Evolutionary conservation across 35 echinoderm and acorn worm species (phyloP).

Genomic region (Acanthaster planci): DNA sequence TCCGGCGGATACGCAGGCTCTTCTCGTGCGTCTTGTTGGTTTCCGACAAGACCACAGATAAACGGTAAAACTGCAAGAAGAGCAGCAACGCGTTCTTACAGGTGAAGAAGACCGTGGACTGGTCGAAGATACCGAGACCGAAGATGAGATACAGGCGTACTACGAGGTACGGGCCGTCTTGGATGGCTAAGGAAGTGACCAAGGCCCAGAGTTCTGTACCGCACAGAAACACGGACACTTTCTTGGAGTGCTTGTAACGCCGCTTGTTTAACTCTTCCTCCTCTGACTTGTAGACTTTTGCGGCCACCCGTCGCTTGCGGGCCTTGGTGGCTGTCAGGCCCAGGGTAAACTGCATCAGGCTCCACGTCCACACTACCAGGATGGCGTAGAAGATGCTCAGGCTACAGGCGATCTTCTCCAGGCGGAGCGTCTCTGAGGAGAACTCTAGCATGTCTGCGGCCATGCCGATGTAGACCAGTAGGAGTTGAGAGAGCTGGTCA

Average conservation of each 20-base stretch:
- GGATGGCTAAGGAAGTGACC: constrained; percentile 59
- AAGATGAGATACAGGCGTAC: constrained; percentile 64
- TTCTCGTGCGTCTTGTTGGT: constrained; percentile 34
- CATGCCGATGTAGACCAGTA: constrained; percentile 78
- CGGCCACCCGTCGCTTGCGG: constrained; percentile 59
- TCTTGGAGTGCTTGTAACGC: constrained; percentile 29
- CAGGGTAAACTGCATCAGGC: constrained; percentile 67
- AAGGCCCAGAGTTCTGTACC: constrained; percentile 74
- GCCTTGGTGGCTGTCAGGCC: constrained; percentile 61
- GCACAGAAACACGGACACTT: constrained; percentile 44
- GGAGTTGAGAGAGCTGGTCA: constrained; percentile 80
- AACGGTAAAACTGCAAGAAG: constrained; percentile 61
- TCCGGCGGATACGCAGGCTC: neutral
- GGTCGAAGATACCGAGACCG: constrained; percentile 51
- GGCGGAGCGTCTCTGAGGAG: constrained; percentile 53
- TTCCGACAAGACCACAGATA: constrained; percentile 51
- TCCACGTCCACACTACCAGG: constrained; percentile 57
- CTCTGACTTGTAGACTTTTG: constrained; percentile 33
- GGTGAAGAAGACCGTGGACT: constrained; percentile 76
- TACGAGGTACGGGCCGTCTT: constrained; percentile 79
- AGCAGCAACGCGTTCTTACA: constrained; percentile 70
- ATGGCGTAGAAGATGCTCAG: constrained; percentile 26
- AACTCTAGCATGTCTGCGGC: constrained; percentile 83
- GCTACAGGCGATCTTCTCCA: constrained; percentile 44
- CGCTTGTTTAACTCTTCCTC: constrained; percentile 47